Base-by-base conservation (phyloP, 2,888 invertebrate genomes). In the Danaus chrysippus region DNA sequence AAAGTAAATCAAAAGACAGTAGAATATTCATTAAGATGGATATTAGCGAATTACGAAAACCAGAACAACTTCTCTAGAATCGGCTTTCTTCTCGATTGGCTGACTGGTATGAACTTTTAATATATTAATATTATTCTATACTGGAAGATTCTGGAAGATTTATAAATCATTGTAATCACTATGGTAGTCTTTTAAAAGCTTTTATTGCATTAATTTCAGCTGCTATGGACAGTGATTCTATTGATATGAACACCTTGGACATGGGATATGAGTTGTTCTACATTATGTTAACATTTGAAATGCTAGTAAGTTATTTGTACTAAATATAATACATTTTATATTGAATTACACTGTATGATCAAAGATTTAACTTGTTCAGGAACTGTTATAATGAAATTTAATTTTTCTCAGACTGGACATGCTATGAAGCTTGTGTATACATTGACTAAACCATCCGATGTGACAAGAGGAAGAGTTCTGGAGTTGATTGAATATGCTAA, bases 241-340 rank as follows among this genome's bases (percentile, higher is more conserved):
- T 91, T 67, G 83, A 90, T 58, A 79, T 83, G 74, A 73, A 77
- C 15, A 73, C 81, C 23, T 70, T 91, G 66, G 88, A 89, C 64
- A 66, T 70, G 46, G 90, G 90, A 65, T 91, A 91, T 84, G 89
- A 90, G 71, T 73, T 91, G 34, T 91, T 89, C 72, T 87, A 83
- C 67, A 76, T 76, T 34, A 73, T 87, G 71, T 68, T 91, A 63
- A 75, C 81, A 15, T 84, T 77, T 81, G 89, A 90, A 76, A 72
- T 69, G 54, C 69, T 88, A 75, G 91, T 91, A 76, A 81, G 87
- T 76, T 58, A 10, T 8, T 34, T 34, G 2, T 5, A 5, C 23
- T 34, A 34, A 34, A 0, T 34, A 5, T 5, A 34, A 1, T 34
- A 34, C 8, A 34, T 34, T 2, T 34, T 3, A 34, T 34, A 34